These are phyloP conservation scores for Calidris pygmaea DNA, from an alignment of 2,113 vertebrate species.

Conservation along the genomic window DNA sequence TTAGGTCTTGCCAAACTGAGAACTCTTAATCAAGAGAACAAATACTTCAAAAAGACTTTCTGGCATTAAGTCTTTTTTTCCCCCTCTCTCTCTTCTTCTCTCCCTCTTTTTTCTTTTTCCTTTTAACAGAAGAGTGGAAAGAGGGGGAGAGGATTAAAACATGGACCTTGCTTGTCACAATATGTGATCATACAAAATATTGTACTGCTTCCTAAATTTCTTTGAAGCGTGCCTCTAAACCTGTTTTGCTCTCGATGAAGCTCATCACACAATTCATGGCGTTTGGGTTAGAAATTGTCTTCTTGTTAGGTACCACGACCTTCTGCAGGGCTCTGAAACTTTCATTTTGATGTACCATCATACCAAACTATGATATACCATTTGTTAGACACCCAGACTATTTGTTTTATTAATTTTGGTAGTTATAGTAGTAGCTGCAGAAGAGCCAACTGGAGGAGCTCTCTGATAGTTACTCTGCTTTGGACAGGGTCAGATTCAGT, in stretches of 20 bases:
- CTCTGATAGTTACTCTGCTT: neutral
- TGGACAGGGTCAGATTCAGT: neutral
- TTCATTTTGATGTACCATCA: neutral
- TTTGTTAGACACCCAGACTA: neutral
- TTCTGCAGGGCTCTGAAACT: neutral
- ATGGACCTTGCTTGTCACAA: neutral
- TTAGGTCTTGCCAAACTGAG: slow-evolving; percentile 69
- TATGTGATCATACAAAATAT: neutral
- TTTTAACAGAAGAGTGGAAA: neutral
- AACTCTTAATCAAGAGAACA: slow-evolving; percentile 64
- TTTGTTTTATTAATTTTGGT: neutral
- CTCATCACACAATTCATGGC: neutral
- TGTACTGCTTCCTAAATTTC: neutral
- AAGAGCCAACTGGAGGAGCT: neutral
- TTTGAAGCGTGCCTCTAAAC: neutral
- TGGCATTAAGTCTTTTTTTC: neutral
- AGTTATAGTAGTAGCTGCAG: neutral
- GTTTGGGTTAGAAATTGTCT: neutral
- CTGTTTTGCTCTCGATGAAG: neutral
- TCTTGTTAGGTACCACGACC: neutral
- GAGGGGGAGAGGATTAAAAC: neutral
- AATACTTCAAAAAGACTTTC: slow-evolving; percentile 64
- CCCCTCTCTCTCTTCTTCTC: neutral
- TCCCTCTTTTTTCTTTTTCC: neutral
- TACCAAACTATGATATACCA: neutral